Percentiles rank a stretch among this genome's conserved stretches.
Conservation (phyloP, 1,140 invertebrate genomes). For the Aethina tumida region DNA sequence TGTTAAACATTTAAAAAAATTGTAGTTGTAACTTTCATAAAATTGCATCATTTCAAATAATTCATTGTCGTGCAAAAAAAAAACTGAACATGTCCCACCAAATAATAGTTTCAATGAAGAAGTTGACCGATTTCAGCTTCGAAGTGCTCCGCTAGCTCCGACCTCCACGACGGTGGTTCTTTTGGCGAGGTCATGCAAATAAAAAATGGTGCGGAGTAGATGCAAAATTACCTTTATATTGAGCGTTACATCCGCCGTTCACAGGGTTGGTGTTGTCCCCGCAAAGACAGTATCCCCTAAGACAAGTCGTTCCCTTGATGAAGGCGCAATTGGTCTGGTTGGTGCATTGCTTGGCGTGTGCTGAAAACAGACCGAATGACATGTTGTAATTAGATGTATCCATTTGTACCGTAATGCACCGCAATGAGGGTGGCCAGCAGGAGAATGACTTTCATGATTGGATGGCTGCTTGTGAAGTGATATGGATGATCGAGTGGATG, state of each 20-base stretch:
- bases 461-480: neutral
- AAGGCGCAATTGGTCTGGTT: constrained; percentile 25
- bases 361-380: constrained; percentile 17
- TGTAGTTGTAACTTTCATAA: too few species aligned
- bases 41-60: neutral
- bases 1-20: too few species aligned
- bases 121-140: too few species aligned
- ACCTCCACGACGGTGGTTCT: too few species aligned
- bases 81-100: constrained; percentile 3
- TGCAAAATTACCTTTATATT: constrained; percentile 25
- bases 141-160: too few species aligned
- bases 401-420: too few species aligned
- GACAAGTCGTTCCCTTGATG: constrained; percentile 30
- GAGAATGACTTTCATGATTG: constrained; percentile 2
- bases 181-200: neutral
- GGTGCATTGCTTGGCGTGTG: constrained; percentile 22
- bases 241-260: constrained; percentile 26
- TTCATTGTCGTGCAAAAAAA: constrained; percentile 3
- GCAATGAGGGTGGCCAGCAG: neutral
- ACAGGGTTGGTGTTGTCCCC: constrained; percentile 29
- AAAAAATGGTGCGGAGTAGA: neutral
- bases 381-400: constrained; percentile 3
- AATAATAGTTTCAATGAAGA: too few species aligned
- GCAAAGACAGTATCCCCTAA: constrained; percentile 28
- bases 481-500: neutral